A percentile compares a stretch with the other conserved stretches of the same genome.
These are phyloP conservation scores for Drosophila hamatofila DNA, from an alignment of 2,888 invertebrate species.

Conservation along the genomic window DNA sequence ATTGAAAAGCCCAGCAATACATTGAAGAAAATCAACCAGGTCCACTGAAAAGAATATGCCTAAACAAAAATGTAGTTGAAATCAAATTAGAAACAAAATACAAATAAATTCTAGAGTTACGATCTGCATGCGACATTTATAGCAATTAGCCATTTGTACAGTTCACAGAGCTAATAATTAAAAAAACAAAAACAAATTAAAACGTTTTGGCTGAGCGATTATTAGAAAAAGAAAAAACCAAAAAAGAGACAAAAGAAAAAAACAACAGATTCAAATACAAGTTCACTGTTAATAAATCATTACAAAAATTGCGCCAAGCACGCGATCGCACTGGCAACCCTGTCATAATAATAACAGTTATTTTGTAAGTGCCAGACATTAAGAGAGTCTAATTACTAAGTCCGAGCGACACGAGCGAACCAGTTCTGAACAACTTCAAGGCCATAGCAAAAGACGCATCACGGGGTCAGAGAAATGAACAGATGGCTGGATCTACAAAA, in stretches of 20 bases:
- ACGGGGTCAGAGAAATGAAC: neutral
- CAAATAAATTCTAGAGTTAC: conserved; percentile 43
- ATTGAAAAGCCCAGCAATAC: conserved; percentile 28
- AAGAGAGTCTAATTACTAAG: conserved; percentile 45
- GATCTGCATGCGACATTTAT: conserved; percentile 39
- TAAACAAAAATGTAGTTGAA: conserved; percentile 7
- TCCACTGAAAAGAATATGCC: conserved; percentile 33
- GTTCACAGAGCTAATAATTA: conserved; percentile 39
- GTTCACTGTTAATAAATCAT: conserved; percentile 76
- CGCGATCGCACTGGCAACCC: conserved; percentile 42
- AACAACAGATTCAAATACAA: conserved; percentile 36
- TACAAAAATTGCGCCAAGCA: conserved; percentile 35
- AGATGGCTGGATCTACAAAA: conserved; percentile 12
- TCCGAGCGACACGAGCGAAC: conserved; percentile 13
- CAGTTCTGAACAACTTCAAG: conserved; percentile 27
- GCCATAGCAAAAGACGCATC: conserved; percentile 34
- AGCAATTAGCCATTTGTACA: conserved; percentile 52
- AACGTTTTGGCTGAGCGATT: conserved; percentile 42
- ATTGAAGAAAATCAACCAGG: conserved; percentile 13
- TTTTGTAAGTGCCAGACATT: conserved; percentile 50
- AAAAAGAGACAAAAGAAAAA: conserved; percentile 20
- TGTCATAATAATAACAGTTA: conserved; percentile 63
- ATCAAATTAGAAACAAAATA: neutral
- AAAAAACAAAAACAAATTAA: conserved; percentile 31
- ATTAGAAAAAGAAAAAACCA: conserved; percentile 9